Base-by-base conservation (phyloP, 2,113 vertebrate species). In the Stictonetta naevosa region DNA sequence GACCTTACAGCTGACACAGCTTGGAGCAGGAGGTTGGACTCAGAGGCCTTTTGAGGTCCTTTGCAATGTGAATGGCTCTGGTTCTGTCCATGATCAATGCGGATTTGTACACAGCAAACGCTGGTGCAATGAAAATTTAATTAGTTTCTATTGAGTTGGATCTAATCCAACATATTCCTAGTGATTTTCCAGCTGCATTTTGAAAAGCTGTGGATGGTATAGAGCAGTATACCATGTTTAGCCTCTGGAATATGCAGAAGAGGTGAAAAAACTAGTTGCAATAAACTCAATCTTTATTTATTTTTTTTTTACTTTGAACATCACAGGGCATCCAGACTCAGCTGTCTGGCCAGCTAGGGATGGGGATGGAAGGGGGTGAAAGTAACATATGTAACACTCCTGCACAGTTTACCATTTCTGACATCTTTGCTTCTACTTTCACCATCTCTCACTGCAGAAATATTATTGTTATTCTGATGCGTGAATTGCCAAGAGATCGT, bases 61-160 rank as follows among this genome's bases (percentile, higher is more conserved):
- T 90, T 90, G 86, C 40, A 20, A 71, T 67, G 36, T 46, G 83
- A 94, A 60, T 63, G 46, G 21, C 67, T 29, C 60, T 52, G 79
- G 66, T 77, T 69, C n/a, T 55, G 36, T 63, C 73, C 69, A n/a
- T 56, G 59, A 88, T 94, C 60, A 0, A 92, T 93, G 50, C 55
- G 55, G 46, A 53, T 90, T 95, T 96, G 90, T 94, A 86, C 29
- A 34, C 94, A 48, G 86, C 82, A 88, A 93, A 86, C 29, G 38
- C 71, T 90, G 40, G 42, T 52, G n/a, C 67, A 91, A 36, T 92
- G 92, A 90, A 80, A 68, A 66, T 92, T 90, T 93, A 88, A 94
- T 95, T 97, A 95, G 42, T 67, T 50, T 78, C 40, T 55, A 6
- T 66, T 72, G 72, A 81, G 25, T 63, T 95, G 60, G 69, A 74